phyloP scores from a whole-genome alignment of 1,140 invertebrate genomes.

The Drosophila kanapiae region DNA sequence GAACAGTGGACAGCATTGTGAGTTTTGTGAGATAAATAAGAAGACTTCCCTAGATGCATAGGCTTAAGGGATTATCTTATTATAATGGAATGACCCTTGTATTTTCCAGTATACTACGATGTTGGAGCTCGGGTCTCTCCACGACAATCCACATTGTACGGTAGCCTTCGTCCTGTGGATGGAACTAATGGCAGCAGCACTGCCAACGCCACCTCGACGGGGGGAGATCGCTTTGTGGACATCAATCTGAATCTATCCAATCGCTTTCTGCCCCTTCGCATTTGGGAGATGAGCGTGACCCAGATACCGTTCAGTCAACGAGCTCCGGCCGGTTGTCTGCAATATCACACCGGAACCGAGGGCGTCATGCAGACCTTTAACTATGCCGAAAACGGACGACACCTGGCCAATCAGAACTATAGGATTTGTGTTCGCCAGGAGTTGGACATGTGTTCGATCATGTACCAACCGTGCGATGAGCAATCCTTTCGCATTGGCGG shows the following conservation, averaged over 20 bases:
- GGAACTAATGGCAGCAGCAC: conserved; percentile 15
- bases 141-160: conserved; percentile 70
- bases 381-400: conserved; percentile 92
- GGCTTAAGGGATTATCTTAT: not conserved
- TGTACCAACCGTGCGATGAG: conserved; percentile 90
- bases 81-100: not conserved
- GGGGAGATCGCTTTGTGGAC: conserved; percentile 62
- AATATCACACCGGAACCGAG: conserved; percentile 88
- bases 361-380: conserved; percentile 90
- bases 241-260: conserved; percentile 85
- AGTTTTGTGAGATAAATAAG: conserved; percentile 77
- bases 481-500: conserved; percentile 91
- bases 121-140: conserved; percentile 85
- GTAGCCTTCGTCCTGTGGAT: conserved; percentile 62
- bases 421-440: conserved; percentile 91
- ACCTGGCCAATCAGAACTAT: conserved; percentile 92
- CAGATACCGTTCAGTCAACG: conserved; percentile 91
- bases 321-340: conserved; percentile 90
- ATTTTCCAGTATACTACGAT: conserved; percentile 89
- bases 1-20: conserved; percentile 93
- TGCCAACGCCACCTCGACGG: conserved; percentile 6
- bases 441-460: conserved; percentile 90
- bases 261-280: conserved; percentile 87
- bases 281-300: conserved; percentile 91
- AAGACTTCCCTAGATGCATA: no score